phyloP scores from a whole-genome alignment of 1,140 invertebrate genomes.

The Leptestheria dahalacensis region DNA sequence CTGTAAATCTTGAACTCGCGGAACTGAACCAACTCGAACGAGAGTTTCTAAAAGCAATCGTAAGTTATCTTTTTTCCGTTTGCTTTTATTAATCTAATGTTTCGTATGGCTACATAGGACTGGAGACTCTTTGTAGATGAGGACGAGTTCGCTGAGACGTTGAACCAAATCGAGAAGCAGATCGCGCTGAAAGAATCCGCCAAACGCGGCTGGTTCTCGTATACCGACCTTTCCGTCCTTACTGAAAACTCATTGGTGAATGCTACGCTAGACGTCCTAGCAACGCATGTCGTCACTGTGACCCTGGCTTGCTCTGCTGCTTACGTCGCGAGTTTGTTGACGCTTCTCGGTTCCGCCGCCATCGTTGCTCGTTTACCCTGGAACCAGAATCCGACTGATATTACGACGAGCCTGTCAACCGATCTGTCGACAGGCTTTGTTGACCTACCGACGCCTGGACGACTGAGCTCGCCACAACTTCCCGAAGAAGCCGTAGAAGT shows the following conservation, averaged over 20 bases:
- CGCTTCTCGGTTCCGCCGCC: slow-evolving; percentile 49
- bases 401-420: no score
- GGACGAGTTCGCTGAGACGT: slow-evolving; percentile 49
- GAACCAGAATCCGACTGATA: neutral
- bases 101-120: slow-evolving; percentile 41
- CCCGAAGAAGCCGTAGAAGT: no score
- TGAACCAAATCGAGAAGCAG: slow-evolving; percentile 48
- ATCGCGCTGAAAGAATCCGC: slow-evolving; percentile 53
- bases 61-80: slow-evolving; percentile 33
- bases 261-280: slow-evolving; percentile 26
- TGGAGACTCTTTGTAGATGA: slow-evolving; percentile 65
- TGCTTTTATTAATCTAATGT: slow-evolving; percentile 9
- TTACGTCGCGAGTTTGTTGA: slow-evolving; percentile 52
- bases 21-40: slow-evolving; percentile 69
- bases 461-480: no score
- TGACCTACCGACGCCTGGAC: no score
- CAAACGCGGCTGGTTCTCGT: slow-evolving; percentile 67
- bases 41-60: slow-evolving; percentile 77
- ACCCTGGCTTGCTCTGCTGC: slow-evolving; percentile 47
- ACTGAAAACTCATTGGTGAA: slow-evolving; percentile 35
- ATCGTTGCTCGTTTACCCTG: slow-evolving; percentile 13
- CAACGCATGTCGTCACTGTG: slow-evolving; percentile 38
- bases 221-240: slow-evolving; percentile 55
- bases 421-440: no score
- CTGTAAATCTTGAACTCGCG: slow-evolving; percentile 51